Conservation (phyloP, 2,113 vertebrate genomes). For the Ochotona princeps region DNA sequence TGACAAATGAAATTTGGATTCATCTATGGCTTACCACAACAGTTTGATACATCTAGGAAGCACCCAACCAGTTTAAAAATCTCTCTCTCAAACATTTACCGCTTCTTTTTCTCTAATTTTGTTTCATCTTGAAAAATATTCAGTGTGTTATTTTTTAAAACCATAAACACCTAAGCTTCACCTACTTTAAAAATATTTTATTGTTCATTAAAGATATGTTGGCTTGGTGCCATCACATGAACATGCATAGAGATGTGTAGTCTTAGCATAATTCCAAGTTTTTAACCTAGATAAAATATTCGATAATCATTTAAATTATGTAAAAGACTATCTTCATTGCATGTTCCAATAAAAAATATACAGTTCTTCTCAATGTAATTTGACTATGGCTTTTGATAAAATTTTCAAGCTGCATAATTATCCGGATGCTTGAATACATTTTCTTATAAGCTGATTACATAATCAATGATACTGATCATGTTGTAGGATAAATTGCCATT, state of each 20-base stretch:
- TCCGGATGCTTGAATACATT: conserved; percentile 51
- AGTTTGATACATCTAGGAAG: too few relatives aligned
- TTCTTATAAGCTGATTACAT: conserved; percentile 70
- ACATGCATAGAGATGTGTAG: background rate
- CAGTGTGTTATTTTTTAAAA: background rate
- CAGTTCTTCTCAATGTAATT: conserved; percentile 48
- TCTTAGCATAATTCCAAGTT: background rate
- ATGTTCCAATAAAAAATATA: conserved; percentile 35
- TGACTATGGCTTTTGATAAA: conserved; percentile 45
- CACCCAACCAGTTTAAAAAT: too few relatives aligned
- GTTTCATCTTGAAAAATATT: too few relatives aligned
- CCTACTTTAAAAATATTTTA: background rate
- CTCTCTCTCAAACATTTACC: too few relatives aligned
- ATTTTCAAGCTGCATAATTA: conserved; percentile 61
- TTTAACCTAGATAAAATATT: background rate
- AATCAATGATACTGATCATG: conserved; percentile 73
- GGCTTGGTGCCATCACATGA: background rate
- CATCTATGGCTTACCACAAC: too few relatives aligned
- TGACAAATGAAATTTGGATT: too few relatives aligned
- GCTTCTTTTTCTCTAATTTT: too few relatives aligned
- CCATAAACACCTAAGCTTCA: background rate
- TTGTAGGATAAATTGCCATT: conserved; percentile 59
- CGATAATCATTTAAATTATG: conserved; percentile 57
- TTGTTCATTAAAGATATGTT: background rate
- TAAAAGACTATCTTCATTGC: conserved; percentile 1